These are phyloP conservation scores for Polypterus bichir DNA, from an alignment of 2,113 vertebrate species.

Conservation along the genomic window DNA sequence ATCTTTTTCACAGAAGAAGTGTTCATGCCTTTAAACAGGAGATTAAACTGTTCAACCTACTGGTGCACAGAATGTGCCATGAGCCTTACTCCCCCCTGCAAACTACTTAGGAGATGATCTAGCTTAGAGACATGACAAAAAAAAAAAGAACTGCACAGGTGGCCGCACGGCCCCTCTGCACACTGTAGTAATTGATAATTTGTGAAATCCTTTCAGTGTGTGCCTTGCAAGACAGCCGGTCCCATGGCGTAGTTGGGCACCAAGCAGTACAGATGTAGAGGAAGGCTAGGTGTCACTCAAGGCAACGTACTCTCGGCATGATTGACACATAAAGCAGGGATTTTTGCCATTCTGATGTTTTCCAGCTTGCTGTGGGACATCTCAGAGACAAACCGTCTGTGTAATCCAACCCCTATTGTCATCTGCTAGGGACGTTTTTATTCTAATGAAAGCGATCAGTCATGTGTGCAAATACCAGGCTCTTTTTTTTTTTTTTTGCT, in stretches of 20 bases:
- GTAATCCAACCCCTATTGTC: slow-evolving; percentile 34
- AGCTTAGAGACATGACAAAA: slow-evolving; percentile 13
- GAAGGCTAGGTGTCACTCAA: slow-evolving; percentile 32
- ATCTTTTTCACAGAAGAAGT: background rate
- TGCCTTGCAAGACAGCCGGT: slow-evolving; percentile 27
- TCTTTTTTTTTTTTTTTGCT: slow-evolving; percentile 30
- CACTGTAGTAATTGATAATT: slow-evolving; percentile 33
- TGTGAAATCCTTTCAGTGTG: slow-evolving; percentile 19
- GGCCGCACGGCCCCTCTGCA: slow-evolving; percentile 17
- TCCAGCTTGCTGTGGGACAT: slow-evolving; percentile 36
- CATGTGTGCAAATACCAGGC: slow-evolving; percentile 50
- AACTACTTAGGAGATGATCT: slow-evolving; percentile 16
- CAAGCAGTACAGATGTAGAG: slow-evolving; percentile 33
- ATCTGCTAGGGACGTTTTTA: slow-evolving; percentile 32
- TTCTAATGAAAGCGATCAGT: slow-evolving; percentile 47
- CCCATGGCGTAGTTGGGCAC: slow-evolving; percentile 25
- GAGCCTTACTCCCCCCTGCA: background rate
- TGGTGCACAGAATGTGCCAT: background rate
- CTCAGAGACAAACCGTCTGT: slow-evolving; percentile 32
- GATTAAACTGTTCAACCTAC: slow-evolving; percentile 1
- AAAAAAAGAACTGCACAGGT: slow-evolving; percentile 22
- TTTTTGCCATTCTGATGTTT: slow-evolving; percentile 40
- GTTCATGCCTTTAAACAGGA: slow-evolving; percentile 1
- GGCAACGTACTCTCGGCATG: slow-evolving; percentile 32
- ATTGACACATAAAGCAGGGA: slow-evolving; percentile 49